Evolutionary conservation across 2,113 vertebrate genomes (phyloP).

Genomic region (Phyllostomus discolor): DNA sequence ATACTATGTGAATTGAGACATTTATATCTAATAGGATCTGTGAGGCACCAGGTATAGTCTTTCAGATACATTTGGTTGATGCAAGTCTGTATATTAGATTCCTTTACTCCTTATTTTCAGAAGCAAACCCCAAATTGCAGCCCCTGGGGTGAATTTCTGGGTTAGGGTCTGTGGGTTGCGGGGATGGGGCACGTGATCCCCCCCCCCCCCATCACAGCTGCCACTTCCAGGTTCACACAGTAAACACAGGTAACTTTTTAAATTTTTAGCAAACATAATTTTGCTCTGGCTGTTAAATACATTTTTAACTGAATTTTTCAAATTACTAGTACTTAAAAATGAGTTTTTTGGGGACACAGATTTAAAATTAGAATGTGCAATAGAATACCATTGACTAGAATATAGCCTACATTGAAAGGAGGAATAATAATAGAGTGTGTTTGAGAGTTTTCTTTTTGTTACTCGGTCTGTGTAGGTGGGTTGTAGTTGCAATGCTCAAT

Average conservation of each 20-base stretch:
- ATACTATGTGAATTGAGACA: background rate
- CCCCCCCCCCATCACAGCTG: too few species aligned
- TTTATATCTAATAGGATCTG: background rate
- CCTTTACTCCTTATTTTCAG: background rate
- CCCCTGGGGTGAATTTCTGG: background rate
- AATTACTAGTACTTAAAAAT: background rate
- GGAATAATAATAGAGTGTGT: background rate
- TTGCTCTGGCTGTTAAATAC: background rate
- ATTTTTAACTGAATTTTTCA: background rate
- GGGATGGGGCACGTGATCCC: background rate
- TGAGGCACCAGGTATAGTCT: background rate
- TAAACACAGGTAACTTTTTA: background rate
- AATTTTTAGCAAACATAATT: background rate
- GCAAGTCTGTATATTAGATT: background rate
- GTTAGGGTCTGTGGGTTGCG: background rate
- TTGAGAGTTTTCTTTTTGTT: background rate
- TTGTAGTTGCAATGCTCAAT: background rate
- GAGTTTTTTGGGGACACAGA: background rate
- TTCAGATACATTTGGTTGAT: background rate
- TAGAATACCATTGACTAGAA: background rate
- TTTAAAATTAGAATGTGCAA: background rate
- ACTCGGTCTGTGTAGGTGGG: too few species aligned
- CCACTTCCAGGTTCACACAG: background rate
- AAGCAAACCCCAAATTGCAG: background rate
- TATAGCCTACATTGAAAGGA: background rate